A percentile compares a stretch with the other conserved stretches of the same genome.
Conservation (phyloP, 37 sponge, comb jelly and placozoan genomes). For the Geodia barretti region DNA sequence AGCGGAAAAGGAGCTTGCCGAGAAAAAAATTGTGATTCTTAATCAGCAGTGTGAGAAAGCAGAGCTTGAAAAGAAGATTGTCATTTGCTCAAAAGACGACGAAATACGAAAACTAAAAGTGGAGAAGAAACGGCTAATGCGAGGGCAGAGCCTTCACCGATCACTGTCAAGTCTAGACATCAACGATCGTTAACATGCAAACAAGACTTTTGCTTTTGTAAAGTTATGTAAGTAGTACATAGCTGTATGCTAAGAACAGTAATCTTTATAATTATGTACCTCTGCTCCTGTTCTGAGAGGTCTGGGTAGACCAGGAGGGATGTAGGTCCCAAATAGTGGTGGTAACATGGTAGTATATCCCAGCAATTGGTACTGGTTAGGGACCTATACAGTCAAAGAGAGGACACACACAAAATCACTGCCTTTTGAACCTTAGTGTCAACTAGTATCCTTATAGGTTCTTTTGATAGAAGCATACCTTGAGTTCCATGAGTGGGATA, state of each 20-base stretch:
- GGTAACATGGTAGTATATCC: slow-evolving; percentile 45
- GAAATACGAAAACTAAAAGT: background rate
- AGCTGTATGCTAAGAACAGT: too few relatives aligned
- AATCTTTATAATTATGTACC: slow-evolving; percentile 42
- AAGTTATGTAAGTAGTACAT: too few relatives aligned
- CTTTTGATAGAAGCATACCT: slow-evolving; percentile 7
- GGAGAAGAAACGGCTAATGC: background rate
- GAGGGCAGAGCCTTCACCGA: background rate
- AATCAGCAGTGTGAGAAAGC: background rate
- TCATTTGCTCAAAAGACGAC: background rate
- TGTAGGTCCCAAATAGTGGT: slow-evolving; percentile 29
- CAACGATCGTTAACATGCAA: background rate
- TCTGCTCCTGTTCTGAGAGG: slow-evolving; percentile 60
- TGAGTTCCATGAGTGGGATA: slow-evolving; percentile 32
- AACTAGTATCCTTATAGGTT: too few relatives aligned
- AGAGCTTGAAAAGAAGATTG: background rate
- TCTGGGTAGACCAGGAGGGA: slow-evolving; percentile 45
- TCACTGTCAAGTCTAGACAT: background rate
- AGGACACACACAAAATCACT: background rate
- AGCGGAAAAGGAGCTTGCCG: background rate
- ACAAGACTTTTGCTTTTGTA: background rate
- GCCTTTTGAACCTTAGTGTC: too few relatives aligned
- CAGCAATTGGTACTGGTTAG: slow-evolving; percentile 58
- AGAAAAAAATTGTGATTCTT: background rate
- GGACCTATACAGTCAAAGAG: slow-evolving; percentile 48